A percentile compares a stretch with the other conserved stretches of the same genome.
Evolutionary conservation across 2,113 vertebrate genomes (phyloP).

Genomic region (Lepidothrix coronata): DNA sequence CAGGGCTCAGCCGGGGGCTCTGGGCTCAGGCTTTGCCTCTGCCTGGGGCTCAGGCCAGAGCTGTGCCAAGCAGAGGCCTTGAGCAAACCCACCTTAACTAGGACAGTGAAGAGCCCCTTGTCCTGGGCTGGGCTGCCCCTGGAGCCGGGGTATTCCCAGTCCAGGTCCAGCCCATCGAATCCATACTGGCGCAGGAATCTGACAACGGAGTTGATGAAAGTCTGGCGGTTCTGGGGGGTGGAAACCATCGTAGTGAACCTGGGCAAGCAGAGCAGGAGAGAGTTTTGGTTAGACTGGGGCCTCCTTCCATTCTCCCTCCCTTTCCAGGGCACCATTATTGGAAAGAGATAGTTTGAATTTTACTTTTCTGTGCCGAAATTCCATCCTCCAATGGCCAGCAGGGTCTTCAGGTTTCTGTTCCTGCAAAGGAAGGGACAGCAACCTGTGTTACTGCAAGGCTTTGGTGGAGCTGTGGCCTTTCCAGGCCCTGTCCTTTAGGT

Average conservation of each 20-base stretch:
- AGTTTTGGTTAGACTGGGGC: neutral
- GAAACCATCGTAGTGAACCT: constrained; percentile 18
- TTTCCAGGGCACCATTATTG: accelerated
- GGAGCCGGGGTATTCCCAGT: neutral
- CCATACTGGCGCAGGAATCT: neutral
- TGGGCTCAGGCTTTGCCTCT: neutral
- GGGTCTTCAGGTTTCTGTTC: neutral
- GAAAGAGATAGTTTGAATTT: neutral
- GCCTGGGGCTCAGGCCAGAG: neutral
- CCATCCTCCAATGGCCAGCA: neutral
- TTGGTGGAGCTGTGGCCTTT: neutral
- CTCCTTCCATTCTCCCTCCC: neutral
- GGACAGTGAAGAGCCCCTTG: neutral
- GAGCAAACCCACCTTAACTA: neutral
- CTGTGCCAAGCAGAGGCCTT: neutral
- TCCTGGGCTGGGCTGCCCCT: neutral
- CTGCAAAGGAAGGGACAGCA: neutral
- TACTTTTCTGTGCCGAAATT: neutral
- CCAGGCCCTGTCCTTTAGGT: too few species aligned
- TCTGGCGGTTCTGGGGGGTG: neutral
- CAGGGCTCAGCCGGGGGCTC: neutral
- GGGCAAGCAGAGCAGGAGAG: neutral
- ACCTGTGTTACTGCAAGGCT: neutral
- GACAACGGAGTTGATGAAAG: neutral
- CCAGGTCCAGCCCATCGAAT: neutral